phyloP scores from a whole-genome alignment of 2,888 invertebrate species.

The Beris morrisii region DNA sequence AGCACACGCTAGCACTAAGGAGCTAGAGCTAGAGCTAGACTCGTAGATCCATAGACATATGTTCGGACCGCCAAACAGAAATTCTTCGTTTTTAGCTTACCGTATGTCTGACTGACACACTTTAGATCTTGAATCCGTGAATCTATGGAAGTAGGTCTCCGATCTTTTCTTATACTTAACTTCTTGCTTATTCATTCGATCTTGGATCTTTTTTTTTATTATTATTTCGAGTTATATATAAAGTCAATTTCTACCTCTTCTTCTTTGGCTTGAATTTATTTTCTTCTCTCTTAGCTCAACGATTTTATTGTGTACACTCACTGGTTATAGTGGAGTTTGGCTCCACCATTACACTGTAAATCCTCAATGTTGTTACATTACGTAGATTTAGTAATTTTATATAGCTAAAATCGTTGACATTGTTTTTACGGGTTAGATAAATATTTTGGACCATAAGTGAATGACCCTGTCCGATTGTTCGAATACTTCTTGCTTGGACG shows the following conservation, averaged over 20 bases:
- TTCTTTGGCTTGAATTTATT: conserved; percentile 26
- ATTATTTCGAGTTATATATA: conserved; percentile 14
- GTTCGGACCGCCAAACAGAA: conserved; percentile 20
- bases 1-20: conserved; percentile 13
- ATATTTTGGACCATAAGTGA: conserved; percentile 23
- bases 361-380: conserved; percentile 17
- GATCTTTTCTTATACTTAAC: conserved; percentile 38
- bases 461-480: conserved; percentile 10
- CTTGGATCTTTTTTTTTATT: conserved; percentile 26
- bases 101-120: conserved; percentile 45
- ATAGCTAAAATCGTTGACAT: conserved; percentile 26
- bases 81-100: conserved; percentile 22
- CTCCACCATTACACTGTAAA: conserved; percentile 20
- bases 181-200: conserved; percentile 31
- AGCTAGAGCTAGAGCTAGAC: conserved; percentile 20
- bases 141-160: conserved; percentile 45
- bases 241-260: conserved; percentile 31
- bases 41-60: conserved; percentile 16
- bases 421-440: conserved; percentile 23
- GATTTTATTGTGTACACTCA: conserved; percentile 25
- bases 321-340: conserved; percentile 14
- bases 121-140: conserved; percentile 39
- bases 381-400: conserved; percentile 22
- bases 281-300: conserved; percentile 33
- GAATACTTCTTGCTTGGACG: too few relatives aligned